Conservation (phyloP, 1,140 invertebrate species). For the Pachyrhynchus sulphureomaculatus region DNA sequence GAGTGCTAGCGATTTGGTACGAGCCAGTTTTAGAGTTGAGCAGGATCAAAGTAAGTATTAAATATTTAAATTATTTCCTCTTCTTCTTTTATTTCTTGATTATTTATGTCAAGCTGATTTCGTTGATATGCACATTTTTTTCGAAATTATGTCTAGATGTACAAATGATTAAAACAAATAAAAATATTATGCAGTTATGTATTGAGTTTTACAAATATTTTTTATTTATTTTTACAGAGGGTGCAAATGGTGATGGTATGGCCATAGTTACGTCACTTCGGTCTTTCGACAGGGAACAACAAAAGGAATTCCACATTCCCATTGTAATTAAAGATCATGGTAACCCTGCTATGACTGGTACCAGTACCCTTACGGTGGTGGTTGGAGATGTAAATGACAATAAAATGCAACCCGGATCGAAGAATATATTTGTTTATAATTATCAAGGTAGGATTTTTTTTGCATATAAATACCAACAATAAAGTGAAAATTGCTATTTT, state of each 20-base stretch:
- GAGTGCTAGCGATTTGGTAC: conserved; percentile 87
- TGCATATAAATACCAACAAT: too few species aligned
- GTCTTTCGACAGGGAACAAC: conserved; percentile 92
- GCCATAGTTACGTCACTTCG: conserved; percentile 86
- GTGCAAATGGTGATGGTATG: conserved; percentile 94
- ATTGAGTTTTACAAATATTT: too few species aligned
- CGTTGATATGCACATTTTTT: too few species aligned
- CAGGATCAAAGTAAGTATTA: conserved; percentile 82
- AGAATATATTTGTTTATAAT: conserved; percentile 96
- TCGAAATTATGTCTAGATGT: too few species aligned
- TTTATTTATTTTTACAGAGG: conserved; percentile 64
- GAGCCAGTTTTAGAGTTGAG: conserved; percentile 91
- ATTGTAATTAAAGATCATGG: conserved; percentile 92
- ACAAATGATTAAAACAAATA: too few species aligned
- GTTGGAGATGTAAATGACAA: conserved; percentile 97
- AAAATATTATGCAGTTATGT: too few species aligned
- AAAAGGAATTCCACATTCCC: conserved; percentile 92
- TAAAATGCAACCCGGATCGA: conserved; percentile 93
- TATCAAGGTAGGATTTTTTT: conserved; percentile 65
- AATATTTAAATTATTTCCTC: too few species aligned
- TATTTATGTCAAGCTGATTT: background rate
- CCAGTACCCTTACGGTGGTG: conserved; percentile 90
- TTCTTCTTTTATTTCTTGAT: conserved; percentile 1
- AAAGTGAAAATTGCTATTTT: background rate
- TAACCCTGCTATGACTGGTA: conserved; percentile 88